Percentiles rank a stretch among this genome's conserved stretches.
Evolutionary conservation across 2,888 invertebrate species (phyloP).

Genomic region (Tipula confusa): DNA sequence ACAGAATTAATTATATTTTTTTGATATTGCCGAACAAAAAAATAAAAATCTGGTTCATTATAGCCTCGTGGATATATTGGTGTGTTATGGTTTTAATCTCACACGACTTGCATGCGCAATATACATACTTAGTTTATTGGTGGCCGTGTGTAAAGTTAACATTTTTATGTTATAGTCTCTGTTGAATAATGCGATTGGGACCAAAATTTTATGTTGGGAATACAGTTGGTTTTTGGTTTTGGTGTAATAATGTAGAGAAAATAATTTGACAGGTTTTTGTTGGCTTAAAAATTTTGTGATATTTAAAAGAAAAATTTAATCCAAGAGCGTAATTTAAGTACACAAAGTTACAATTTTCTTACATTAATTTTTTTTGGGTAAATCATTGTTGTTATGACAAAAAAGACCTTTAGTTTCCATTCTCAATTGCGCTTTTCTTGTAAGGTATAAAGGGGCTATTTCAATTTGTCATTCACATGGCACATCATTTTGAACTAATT

Average conservation of each 20-base stretch:
- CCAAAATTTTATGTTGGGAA: not conserved
- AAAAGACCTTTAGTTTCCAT: too few relatives aligned
- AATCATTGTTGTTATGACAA: too few relatives aligned
- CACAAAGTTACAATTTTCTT: too few relatives aligned
- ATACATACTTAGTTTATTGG: not conserved
- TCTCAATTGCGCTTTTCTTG: too few relatives aligned
- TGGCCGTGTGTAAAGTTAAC: not conserved
- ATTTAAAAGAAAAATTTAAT: too few relatives aligned
- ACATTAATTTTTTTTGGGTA: too few relatives aligned
- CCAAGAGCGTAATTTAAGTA: too few relatives aligned
- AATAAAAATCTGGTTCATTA: not conserved
- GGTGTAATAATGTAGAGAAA: not conserved
- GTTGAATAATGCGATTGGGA: not conserved
- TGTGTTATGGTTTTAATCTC: not conserved
- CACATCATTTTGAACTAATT: too few relatives aligned
- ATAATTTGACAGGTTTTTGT: not conserved
- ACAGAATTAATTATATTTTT: conserved; percentile 25
- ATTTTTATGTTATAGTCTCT: not conserved
- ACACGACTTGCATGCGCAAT: not conserved
- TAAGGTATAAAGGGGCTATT: too few relatives aligned
- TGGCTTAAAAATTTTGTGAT: too few relatives aligned
- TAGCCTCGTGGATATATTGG: not conserved
- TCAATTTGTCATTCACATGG: too few relatives aligned
- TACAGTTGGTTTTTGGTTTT: too few relatives aligned
- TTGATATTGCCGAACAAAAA: not conserved